phyloP scores from a whole-genome alignment of 2,113 vertebrate genomes.

The Triplophysa dalaica region DNA sequence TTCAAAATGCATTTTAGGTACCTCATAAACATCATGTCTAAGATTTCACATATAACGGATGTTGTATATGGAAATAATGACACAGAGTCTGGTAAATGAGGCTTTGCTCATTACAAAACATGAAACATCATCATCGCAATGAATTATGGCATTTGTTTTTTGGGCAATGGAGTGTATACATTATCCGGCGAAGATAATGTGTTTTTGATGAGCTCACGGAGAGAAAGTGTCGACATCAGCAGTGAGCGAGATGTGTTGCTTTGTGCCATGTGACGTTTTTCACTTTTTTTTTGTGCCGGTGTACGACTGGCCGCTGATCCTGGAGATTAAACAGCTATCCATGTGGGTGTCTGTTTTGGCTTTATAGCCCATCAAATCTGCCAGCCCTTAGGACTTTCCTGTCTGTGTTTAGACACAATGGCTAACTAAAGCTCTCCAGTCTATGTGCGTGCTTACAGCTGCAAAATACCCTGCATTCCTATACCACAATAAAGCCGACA shows the following conservation, averaged over 20 bases:
- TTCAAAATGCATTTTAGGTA: neutral
- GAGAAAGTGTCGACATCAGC: constrained; percentile 22
- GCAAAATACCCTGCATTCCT: constrained; percentile 45
- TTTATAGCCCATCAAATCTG: constrained; percentile 50
- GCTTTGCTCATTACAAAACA: constrained; percentile 28
- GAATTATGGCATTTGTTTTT: constrained; percentile 1
- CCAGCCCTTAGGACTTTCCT: constrained; percentile 54
- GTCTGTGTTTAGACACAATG: constrained; percentile 40
- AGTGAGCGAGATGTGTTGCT: neutral
- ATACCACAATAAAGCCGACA: neutral
- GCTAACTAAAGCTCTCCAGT: constrained; percentile 24
- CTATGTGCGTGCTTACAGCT: constrained; percentile 30
- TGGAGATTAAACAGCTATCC: constrained; percentile 40
- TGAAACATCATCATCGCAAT: neutral
- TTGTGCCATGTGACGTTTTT: neutral
- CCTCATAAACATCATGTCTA: neutral
- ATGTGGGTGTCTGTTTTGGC: constrained; percentile 47
- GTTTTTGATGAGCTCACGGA: constrained; percentile 12
- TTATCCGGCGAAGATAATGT: constrained; percentile 16
- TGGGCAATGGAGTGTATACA: constrained; percentile 1
- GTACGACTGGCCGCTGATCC: constrained; percentile 42
- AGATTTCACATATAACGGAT: constrained; percentile 8
- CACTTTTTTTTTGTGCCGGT: neutral
- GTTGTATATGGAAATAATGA: constrained; percentile 8
- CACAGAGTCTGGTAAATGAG: constrained; percentile 18